Evolutionary conservation across 2,888 invertebrate genomes (phyloP), one percentile per base, ranked within the genome.

Genomic region (Cylloceria caligata): DNA sequence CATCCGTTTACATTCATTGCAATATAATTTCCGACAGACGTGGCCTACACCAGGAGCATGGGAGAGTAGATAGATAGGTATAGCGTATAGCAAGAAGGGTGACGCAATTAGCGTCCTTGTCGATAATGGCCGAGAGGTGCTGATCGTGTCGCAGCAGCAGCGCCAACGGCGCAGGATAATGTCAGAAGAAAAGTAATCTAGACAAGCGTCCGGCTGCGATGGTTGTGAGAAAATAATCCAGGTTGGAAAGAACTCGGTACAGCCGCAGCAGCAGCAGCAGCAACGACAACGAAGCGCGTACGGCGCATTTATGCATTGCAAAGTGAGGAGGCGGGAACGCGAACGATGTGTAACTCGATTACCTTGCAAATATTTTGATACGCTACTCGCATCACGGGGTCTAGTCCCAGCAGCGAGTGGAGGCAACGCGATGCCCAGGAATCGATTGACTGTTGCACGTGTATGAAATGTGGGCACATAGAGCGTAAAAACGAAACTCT

Each of bases 31-130:
- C 21, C 77, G 45, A 64, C 42, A 68, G 64, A 74, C 73, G 65
- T 72, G 73, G 60, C 57, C 34, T 52, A 52, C 52, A 49, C 49
- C 49, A 30, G 24, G 45, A 57, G 77, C 73, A 67, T 73, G 75
- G 62, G 69, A 73, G 64, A 57, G 74, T 52, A 52, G 52, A 52
- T 13, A 52, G 21, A 24, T 52, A 52, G 21, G 30, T 71, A 71
- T 65, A 49, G 45, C 19, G n/a, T 42, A 21, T 11, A 24, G 3
- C 72, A 7, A 77, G 73, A 74, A 69, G 72, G 80, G 77, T 83
- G 84, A 84, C 85, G 82, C 85, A 87, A 88, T 89, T 88, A 89
- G 83, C 87, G 88, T 90, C 89, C 89, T 89, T 88, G 89, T 87
- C 87, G 88, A 89, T 90, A 90, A 88, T 90, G 86, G 78, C 80